Conservation (phyloP, 2,888 invertebrate species). For the Dolichopus griseipennis region DNA sequence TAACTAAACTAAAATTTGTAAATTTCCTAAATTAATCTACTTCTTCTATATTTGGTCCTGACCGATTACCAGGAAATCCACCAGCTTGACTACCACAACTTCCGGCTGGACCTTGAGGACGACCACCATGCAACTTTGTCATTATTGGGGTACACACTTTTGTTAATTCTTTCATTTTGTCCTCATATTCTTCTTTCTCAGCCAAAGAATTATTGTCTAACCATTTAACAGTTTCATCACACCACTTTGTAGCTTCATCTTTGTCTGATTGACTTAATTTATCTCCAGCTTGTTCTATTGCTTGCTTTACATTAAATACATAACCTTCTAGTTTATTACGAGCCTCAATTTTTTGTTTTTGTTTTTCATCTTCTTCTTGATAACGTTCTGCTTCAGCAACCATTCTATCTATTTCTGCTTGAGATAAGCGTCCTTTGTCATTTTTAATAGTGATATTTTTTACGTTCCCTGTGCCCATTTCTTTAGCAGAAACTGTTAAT, state of each 20-base stretch:
- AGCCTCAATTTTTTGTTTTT: constrained; percentile 54
- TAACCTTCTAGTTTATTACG: constrained; percentile 63
- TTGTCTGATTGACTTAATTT: constrained; percentile 57
- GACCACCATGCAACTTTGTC: constrained; percentile 24
- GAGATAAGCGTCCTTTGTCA: constrained; percentile 65
- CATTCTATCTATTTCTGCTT: constrained; percentile 70
- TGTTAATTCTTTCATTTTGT: constrained; percentile 29
- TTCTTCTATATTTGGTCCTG: constrained; percentile 19
- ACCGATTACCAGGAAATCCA: neutral
- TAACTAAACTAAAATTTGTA: no score
- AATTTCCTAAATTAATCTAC: constrained; percentile 15
- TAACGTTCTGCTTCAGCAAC: constrained; percentile 60
- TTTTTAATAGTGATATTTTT: constrained; percentile 71
- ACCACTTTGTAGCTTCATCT: constrained; percentile 55
- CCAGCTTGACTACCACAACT: neutral
- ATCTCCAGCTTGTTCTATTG: constrained; percentile 52
- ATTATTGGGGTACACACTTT: constrained; percentile 36
- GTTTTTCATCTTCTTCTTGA: constrained; percentile 59
- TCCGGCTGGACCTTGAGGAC: constrained; percentile 15
- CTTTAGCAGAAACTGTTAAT: constrained; percentile 70
- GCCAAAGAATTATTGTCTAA: constrained; percentile 65
- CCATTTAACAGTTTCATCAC: constrained; percentile 58
- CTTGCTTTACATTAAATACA: constrained; percentile 58
- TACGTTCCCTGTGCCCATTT: constrained; percentile 53
- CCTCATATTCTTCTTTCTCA: constrained; percentile 62